These are phyloP conservation scores for Syngnathus typhle DNA, from an alignment of 2,113 vertebrate genomes.

Conservation along the genomic window DNA sequence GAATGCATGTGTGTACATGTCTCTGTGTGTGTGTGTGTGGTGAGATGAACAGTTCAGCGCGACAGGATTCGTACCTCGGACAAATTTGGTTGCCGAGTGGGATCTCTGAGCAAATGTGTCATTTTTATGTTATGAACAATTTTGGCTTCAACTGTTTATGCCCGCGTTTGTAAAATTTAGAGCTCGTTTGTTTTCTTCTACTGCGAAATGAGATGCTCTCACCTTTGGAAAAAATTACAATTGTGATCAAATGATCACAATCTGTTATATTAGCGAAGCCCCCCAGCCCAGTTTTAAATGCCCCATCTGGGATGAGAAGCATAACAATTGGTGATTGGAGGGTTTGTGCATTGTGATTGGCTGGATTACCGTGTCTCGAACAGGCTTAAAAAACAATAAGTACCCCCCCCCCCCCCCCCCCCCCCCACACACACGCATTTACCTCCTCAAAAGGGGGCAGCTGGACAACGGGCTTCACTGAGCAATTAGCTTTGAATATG, in stretches of 20 bases:
- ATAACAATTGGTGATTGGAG: constrained; percentile 41
- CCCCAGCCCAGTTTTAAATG: constrained; percentile 24
- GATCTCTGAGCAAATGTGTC: not conserved
- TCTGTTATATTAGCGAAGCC: not conserved
- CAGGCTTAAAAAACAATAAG: constrained; percentile 38
- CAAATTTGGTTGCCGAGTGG: not conserved
- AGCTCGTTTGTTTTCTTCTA: constrained; percentile 24
- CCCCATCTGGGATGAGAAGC: constrained; percentile 10
- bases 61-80: not conserved
- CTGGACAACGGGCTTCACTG: constrained; percentile 48
- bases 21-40: constrained; percentile 9
- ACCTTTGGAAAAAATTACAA: not conserved
- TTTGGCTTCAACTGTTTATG: not conserved
- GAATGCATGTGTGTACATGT: constrained; percentile 38
- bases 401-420: not conserved
- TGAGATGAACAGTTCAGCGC: not conserved
- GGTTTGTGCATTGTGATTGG: constrained; percentile 40
- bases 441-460: constrained; percentile 11
- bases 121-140: not conserved
- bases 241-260: not conserved
- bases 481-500: constrained; percentile 48
- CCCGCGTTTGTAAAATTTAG: constrained; percentile 27
- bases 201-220: not conserved
- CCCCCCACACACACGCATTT: not conserved
- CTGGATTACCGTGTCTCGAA: constrained; percentile 41